A percentile compares a stretch with the other conserved stretches of the same genome.
These are phyloP conservation scores for Zaprionus ghesquierei DNA, from an alignment of 1,140 invertebrate genomes.

Conservation along the genomic window DNA sequence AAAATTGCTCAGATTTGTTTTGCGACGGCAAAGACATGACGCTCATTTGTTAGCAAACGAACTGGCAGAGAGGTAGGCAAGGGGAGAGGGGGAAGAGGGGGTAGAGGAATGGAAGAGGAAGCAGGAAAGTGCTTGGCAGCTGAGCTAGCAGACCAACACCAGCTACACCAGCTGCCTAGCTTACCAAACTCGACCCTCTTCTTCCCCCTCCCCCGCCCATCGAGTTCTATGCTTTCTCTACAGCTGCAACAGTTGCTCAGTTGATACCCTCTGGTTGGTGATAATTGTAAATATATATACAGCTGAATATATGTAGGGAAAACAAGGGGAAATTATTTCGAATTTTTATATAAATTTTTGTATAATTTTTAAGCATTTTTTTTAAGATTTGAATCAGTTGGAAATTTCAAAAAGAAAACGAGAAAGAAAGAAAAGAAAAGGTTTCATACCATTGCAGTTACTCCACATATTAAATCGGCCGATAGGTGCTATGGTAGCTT, in stretches of 20 bases:
- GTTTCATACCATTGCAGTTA: too few species aligned
- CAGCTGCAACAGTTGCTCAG: neutral
- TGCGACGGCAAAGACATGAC: slow-evolving; percentile 78
- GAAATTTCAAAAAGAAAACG: too few species aligned
- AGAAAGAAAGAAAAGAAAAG: too few species aligned
- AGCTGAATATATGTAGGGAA: neutral
- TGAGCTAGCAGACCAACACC: neutral
- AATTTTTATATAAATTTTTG: too few species aligned
- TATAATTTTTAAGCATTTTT: too few species aligned
- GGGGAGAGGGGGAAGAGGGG: neutral
- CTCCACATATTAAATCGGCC: too few species aligned
- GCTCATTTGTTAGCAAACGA: slow-evolving; percentile 74
- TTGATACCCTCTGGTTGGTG: neutral
- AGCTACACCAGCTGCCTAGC: neutral
- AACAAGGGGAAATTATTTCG: too few species aligned
- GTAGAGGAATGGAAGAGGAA: neutral
- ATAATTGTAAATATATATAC: neutral
- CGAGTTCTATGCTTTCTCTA: neutral
- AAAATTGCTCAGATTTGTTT: slow-evolving; percentile 81
- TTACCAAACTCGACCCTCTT: neutral
- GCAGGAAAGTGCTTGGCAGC: neutral
- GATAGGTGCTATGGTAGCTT: too few species aligned
- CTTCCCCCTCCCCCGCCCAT: neutral
- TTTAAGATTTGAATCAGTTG: too few species aligned
- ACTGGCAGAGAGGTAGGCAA: slow-evolving; percentile 45